Evolutionary conservation across 1,140 invertebrate genomes (phyloP).

Genomic region (Neodiprion fabricii): DNA sequence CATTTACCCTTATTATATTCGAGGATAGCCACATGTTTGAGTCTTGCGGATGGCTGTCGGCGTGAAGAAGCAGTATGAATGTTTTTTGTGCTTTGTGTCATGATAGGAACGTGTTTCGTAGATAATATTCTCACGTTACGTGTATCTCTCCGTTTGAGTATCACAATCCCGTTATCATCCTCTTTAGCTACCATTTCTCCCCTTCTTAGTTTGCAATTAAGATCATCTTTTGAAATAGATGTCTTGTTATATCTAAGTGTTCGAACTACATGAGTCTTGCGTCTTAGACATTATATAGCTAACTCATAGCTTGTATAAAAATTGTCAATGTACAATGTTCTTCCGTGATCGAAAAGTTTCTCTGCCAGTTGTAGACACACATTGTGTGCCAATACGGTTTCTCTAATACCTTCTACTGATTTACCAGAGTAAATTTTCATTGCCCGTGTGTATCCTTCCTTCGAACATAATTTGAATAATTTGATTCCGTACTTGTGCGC

Average conservation of each 20-base stretch:
- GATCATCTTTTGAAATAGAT: conserved; percentile 29
- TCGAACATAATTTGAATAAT: conserved; percentile 39
- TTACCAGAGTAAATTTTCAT: conserved; percentile 42
- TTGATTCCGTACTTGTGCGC: conserved; percentile 45
- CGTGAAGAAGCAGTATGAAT: conserved; percentile 26
- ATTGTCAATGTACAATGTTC: conserved; percentile 37
- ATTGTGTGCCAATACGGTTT: conserved; percentile 25
- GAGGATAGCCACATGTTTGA: conserved; percentile 50
- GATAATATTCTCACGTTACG: conserved; percentile 39
- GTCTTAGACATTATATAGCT: conserved; percentile 35
- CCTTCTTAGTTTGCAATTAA: conserved; percentile 48
- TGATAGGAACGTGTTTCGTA: conserved; percentile 32
- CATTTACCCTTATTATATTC: conserved; percentile 55
- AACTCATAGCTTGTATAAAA: conserved; percentile 35
- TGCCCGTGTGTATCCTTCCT: conserved; percentile 35
- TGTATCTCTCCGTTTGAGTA: conserved; percentile 41
- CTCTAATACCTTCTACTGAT: conserved; percentile 25
- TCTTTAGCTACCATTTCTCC: conserved; percentile 45
- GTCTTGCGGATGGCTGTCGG: conserved; percentile 20
- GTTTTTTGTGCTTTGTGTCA: conserved; percentile 24
- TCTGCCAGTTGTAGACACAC: conserved; percentile 31
- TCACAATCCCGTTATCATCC: conserved; percentile 48
- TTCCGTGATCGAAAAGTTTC: conserved; percentile 30
- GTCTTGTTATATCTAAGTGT: conserved; percentile 55
- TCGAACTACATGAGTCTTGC: conserved; percentile 57